Base-by-base conservation (phyloP, 2,888 invertebrate genomes). In the Netelia melanura region DNA sequence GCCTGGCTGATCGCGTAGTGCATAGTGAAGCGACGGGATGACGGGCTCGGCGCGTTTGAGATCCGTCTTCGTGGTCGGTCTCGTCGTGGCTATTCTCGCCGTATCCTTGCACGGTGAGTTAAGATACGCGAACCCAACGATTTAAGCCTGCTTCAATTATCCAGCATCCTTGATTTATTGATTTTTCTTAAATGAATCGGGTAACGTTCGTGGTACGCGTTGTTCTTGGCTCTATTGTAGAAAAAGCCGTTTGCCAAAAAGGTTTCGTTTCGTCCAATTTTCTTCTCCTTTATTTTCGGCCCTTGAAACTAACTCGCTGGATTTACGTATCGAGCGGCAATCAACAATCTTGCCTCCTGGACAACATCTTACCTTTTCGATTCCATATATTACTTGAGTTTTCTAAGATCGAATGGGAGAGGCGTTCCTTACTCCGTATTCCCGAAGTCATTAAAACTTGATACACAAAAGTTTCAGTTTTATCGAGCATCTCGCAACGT, bases 71-170 rank as follows among this genome's bases (percentile, higher is more conserved):
- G 93, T 94, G 93, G 94, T 95, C 93, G 94, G 95, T 94, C 94
- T 95, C 94, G 93, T 95, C 90, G 90, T 90, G 88, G 89, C 94
- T 91, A 94, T 95, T 92, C 94, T 95, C 94, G 94, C 94, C 94
- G 92, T 94, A 92, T 92, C 94, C 94, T 95, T 95, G 94, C 95
- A 95, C 94, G 95, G 95, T 95, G 94, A 94, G 95, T 95, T 90
- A 75, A 25, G 52, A 67, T 52, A 54, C 54, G 25, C 23, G 44
- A 9, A 58, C 44, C 43, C 23, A 21, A 30, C 23, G 52, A 38
- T 8, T 38, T 38, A 38, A 38, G 0, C 6, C 38, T 38, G 5
- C 38, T 38, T 38, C 38, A 5, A 44, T 21, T 56, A 14, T 58
- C 44, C 5, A 56, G 8, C 48, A 9, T 48, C 62, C 58, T 58